phyloP scores from a whole-genome alignment of 2,888 invertebrate genomes.

The Cantharis rustica region DNA sequence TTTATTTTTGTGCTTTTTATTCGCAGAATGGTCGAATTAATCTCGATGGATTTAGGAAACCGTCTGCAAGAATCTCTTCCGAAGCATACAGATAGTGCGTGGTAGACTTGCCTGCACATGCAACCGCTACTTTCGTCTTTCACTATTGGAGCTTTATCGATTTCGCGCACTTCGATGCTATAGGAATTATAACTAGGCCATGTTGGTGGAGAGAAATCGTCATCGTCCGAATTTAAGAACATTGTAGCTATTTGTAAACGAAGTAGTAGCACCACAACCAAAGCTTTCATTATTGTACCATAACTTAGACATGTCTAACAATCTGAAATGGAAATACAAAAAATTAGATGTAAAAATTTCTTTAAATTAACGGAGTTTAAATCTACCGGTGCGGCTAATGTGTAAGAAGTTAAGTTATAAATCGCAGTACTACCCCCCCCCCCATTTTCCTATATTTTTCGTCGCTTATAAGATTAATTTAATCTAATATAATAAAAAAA shows the following conservation, averaged over 20 bases:
- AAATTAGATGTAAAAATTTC: too few species aligned
- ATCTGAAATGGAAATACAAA: not conserved
- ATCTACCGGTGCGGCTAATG: too few species aligned
- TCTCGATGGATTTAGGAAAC: slow-evolving; percentile 59
- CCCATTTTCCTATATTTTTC: too few species aligned
- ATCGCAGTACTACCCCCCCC: too few species aligned
- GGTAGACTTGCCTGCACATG: slow-evolving; percentile 56
- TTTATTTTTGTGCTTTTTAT: slow-evolving; percentile 60
- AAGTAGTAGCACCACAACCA: not conserved
- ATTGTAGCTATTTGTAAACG: not conserved
- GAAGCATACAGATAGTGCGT: slow-evolving; percentile 58
- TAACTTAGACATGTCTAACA: not conserved
- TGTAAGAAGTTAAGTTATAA: too few species aligned
- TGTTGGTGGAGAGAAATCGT: slow-evolving; percentile 21
- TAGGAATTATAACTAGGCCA: slow-evolving; percentile 20
- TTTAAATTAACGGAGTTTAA: too few species aligned
- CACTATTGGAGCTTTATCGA: not conserved
- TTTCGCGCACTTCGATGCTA: not conserved
- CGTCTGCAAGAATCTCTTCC: slow-evolving; percentile 59
- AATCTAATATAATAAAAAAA: too few species aligned
- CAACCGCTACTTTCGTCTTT: slow-evolving; percentile 52
- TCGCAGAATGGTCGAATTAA: slow-evolving; percentile 54
- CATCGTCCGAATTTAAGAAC: not conserved
- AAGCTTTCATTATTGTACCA: not conserved
- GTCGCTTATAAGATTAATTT: too few species aligned